Percentiles rank a stretch among this genome's conserved stretches.
These are phyloP conservation scores for Sinocyclocheilus anshuiensis DNA, from an alignment of 2,113 vertebrate species.

Conservation along the genomic window DNA sequence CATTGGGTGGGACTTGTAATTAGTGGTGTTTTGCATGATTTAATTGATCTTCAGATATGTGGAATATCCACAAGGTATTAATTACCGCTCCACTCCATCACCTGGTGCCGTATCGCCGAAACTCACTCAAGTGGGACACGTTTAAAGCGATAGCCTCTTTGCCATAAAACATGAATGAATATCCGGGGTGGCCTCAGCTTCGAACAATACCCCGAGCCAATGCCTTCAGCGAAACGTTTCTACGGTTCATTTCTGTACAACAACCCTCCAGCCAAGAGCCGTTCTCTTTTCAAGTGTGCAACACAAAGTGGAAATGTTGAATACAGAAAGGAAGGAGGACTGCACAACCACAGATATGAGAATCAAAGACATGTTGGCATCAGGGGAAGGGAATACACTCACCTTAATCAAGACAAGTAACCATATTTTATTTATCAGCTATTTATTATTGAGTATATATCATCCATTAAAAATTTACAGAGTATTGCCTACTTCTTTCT, in stretches of 20 bases:
- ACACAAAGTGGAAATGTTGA: slow-evolving; percentile 75
- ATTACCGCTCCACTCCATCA: slow-evolving; percentile 68
- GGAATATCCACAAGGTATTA: slow-evolving; percentile 75
- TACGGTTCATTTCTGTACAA: slow-evolving; percentile 68
- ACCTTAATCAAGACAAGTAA: slow-evolving; percentile 75
- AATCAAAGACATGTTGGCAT: slow-evolving; percentile 70
- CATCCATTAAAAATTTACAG: slow-evolving; percentile 68
- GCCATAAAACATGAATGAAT: slow-evolving; percentile 75
- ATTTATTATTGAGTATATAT: slow-evolving; percentile 76
- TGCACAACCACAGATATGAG: slow-evolving; percentile 63
- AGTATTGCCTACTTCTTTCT: slow-evolving; percentile 67
- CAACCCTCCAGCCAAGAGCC: slow-evolving; percentile 71
- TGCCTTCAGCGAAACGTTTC: slow-evolving; percentile 72
- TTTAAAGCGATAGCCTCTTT: slow-evolving; percentile 63
- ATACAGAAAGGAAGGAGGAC: slow-evolving; percentile 63
- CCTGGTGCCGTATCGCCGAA: slow-evolving; percentile 57
- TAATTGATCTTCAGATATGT: slow-evolving; percentile 70
- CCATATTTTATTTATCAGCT: slow-evolving; percentile 72
- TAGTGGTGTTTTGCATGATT: slow-evolving; percentile 75
- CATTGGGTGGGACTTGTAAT: slow-evolving; percentile 68
- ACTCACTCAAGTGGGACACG: slow-evolving; percentile 66
- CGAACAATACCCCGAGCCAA: slow-evolving; percentile 68
- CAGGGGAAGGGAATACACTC: slow-evolving; percentile 68
- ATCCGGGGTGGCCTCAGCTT: slow-evolving; percentile 70
- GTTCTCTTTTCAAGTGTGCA: slow-evolving; percentile 69